Percentiles rank a stretch among this genome's conserved stretches.
These are phyloP conservation scores for Mixornis gularis DNA, from an alignment of 2,113 vertebrate species.

Conservation along the genomic window DNA sequence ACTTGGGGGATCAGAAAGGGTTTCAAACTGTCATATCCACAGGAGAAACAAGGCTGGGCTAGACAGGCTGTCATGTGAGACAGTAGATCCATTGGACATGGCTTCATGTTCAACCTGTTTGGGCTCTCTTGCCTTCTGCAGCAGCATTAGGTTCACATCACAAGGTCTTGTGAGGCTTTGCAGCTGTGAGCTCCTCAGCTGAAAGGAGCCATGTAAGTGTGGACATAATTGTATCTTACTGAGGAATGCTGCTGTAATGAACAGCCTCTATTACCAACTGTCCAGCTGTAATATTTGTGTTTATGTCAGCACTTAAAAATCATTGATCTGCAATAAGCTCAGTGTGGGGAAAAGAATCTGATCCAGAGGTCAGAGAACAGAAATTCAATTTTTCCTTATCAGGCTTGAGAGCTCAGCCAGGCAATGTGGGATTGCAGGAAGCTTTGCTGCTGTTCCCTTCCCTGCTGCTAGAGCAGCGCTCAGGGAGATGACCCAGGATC, in stretches of 20 bases:
- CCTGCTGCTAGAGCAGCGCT: not conserved
- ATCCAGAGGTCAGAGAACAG: constrained; percentile 1
- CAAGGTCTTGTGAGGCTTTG: not conserved
- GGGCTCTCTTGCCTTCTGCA: not conserved
- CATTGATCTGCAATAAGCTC: constrained; percentile 46
- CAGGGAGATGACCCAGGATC: not conserved
- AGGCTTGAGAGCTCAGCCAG: not conserved
- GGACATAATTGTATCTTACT: constrained; percentile 12
- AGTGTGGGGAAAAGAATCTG: not conserved
- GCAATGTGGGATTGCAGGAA: not conserved
- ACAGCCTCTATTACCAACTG: constrained; percentile 15
- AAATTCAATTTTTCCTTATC: constrained; percentile 10
- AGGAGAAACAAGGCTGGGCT: not conserved
- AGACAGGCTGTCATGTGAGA: not conserved
- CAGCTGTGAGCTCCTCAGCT: not conserved
- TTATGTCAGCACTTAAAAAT: constrained; percentile 55
- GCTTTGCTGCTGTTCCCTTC: not conserved
- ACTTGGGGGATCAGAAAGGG: not conserved
- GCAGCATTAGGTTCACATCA: not conserved
- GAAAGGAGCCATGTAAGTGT: not conserved
- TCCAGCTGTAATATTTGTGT: constrained; percentile 41
- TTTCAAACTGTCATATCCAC: not conserved
- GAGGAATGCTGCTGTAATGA: constrained; percentile 27
- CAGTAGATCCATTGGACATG: not conserved
- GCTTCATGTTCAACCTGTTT: not conserved